Base-by-base conservation (phyloP, 2,888 invertebrate species). In the Rapana venosa region DNA sequence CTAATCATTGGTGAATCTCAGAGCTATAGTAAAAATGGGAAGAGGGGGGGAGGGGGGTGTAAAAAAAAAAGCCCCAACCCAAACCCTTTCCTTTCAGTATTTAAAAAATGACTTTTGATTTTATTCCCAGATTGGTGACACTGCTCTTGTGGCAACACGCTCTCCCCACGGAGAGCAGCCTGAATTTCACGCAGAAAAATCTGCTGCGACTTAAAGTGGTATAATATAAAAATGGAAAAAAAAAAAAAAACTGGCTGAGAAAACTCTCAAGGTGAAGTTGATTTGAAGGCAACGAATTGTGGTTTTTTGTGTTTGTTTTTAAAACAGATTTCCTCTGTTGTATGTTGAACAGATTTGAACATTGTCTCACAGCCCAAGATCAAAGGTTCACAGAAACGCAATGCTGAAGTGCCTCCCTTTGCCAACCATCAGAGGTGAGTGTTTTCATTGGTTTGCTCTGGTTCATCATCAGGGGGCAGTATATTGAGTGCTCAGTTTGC, bases 331-430 rank as follows among this genome's bases (percentile, higher is more conserved):
- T n/a, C n/a, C n/a, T n/a, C 1, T 79, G 8, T 79, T 26, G 26
- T 79, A 0, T 15, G 35, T 32, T 32, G 20, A 22, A 47, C 92
- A 95, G 94, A 95, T 93, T 97, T 97, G 92, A 98, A 97, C 96
- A 97, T 97, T 97, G 97, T 97, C 88, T 97, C 97, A 35, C 97
- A 98, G 96, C 97, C 97, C 84, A 98, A 98, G 96, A 97, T 97
- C 32, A 79, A 47, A 32, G 88, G 90, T 22, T 26, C 83, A n/a
- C 90, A 90, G 58, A 91, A 91, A 85, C 17, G 85, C 2, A 87
- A 85, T 20, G 35, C 66, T 32, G 90, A 47, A 26, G 5, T 22
- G 22, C 22, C 36, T 11, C 22, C 81, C 8, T 30, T 22, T 8
- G 81, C 36, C 15, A 36, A 20, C 36, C 26, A 17, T 11, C 22